A percentile compares a stretch with the other conserved stretches of the same genome.
Conservation (phyloP, 2,888 invertebrate species). For the Schrankia costaestrigalis region DNA sequence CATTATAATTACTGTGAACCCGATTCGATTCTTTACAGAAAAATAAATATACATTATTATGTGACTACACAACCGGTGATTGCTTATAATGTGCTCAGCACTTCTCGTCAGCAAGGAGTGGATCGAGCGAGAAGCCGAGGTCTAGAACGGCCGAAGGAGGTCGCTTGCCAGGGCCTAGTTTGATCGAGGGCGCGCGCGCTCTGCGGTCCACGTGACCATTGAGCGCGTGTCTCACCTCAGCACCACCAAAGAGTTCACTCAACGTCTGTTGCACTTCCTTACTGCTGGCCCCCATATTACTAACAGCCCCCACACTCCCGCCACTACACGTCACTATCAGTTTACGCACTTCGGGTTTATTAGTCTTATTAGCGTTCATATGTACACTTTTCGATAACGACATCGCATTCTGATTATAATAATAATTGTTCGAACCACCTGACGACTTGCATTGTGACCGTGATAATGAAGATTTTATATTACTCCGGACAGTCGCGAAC, state of each 20-base stretch:
- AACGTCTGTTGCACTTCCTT: constrained; percentile 53
- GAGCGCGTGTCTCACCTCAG: constrained; percentile 48
- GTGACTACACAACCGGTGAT: constrained; percentile 72
- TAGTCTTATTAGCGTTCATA: constrained; percentile 66
- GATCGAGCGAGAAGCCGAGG: constrained; percentile 69
- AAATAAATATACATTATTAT: constrained; percentile 75
- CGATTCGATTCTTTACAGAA: constrained; percentile 66
- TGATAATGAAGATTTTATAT: constrained; percentile 70
- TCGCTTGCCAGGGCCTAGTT: constrained; percentile 45
- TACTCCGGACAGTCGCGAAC: constrained; percentile 72
- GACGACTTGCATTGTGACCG: constrained; percentile 61
- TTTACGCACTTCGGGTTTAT: constrained; percentile 74
- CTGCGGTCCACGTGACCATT: constrained; percentile 54
- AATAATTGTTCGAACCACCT: constrained; percentile 55
- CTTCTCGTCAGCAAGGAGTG: constrained; percentile 74
- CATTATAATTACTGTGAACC: constrained; percentile 63
- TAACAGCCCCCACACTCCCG: constrained; percentile 24
- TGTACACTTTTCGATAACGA: constrained; percentile 69
- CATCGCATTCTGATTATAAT: constrained; percentile 58
- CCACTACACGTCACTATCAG: constrained; percentile 73
- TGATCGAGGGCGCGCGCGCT: constrained; percentile 36
- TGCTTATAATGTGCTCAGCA: constrained; percentile 60
- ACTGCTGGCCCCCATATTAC: constrained; percentile 12
- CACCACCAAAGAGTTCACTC: constrained; percentile 55
- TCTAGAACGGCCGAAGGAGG: constrained; percentile 54